Evolutionary conservation across 64 coral and sea anemone genomes (phyloP).

Genomic region (Actinia tenebrosa): DNA sequence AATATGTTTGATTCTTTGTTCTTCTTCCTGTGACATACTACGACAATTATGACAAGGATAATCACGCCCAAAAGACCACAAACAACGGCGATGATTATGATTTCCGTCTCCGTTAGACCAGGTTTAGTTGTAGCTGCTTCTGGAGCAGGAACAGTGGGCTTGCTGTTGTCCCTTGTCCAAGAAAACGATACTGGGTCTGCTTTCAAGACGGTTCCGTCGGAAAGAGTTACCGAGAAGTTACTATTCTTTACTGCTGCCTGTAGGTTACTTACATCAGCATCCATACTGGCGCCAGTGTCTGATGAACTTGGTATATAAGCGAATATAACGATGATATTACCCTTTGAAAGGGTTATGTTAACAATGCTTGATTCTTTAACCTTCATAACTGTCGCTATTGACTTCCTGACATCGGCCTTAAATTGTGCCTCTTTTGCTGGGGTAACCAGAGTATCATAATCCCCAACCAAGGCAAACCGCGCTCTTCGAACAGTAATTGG

Average conservation of each 20-base stretch:
- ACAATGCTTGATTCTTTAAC: slow-evolving; percentile 41
- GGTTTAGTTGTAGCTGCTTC: not conserved
- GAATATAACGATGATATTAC: slow-evolving; percentile 68
- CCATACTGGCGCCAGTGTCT: slow-evolving; percentile 1
- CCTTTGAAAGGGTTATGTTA: slow-evolving; percentile 24
- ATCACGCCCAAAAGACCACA: slow-evolving; percentile 28
- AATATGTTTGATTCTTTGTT: slow-evolving; percentile 28
- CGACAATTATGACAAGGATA: slow-evolving; percentile 36
- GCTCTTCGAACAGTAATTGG: not conserved
- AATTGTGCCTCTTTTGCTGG: slow-evolving; percentile 25
- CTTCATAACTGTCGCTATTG: slow-evolving; percentile 7
- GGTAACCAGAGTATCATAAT: slow-evolving; percentile 30
- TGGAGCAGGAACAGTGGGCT: not conserved
- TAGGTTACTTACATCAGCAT: not conserved
- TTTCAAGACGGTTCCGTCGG: slow-evolving; percentile 30
- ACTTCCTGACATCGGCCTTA: slow-evolving; percentile 18
- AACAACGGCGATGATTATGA: slow-evolving; percentile 66
- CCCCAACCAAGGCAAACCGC: slow-evolving; percentile 29
- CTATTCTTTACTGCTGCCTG: slow-evolving; percentile 24
- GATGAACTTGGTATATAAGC: slow-evolving; percentile 16
- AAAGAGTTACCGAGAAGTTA: slow-evolving; percentile 44
- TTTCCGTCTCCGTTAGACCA: slow-evolving; percentile 41
- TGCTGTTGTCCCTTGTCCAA: not conserved
- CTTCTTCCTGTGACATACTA: slow-evolving; percentile 54
- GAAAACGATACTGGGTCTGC: slow-evolving; percentile 46